A percentile compares a stretch with the other conserved stretches of the same genome.
These are phyloP conservation scores for Microctonus brassicae DNA, from an alignment of 2,888 invertebrate species.

Conservation along the genomic window DNA sequence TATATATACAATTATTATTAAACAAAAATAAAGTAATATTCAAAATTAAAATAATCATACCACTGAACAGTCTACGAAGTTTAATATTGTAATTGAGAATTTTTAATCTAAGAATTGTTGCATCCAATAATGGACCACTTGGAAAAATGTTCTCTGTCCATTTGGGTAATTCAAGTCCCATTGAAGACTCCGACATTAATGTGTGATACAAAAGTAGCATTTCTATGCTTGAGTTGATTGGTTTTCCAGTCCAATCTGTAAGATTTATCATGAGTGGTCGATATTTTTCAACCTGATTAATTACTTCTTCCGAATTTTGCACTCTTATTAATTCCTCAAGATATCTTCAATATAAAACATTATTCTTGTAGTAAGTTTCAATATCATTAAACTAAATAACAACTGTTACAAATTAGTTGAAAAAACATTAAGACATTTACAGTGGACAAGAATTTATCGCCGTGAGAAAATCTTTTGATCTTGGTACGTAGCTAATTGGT, in stretches of 20 bases:
- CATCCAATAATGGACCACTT: conserved; percentile 72
- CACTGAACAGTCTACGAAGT: conserved; percentile 72
- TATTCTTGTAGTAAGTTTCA: neutral
- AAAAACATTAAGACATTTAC: conserved; percentile 43
- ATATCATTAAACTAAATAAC: too few relatives aligned
- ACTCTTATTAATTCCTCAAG: conserved; percentile 48
- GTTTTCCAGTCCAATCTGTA: conserved; percentile 50
- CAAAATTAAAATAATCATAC: conserved; percentile 52
- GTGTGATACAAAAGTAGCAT: conserved; percentile 55
- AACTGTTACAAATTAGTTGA: too few relatives aligned
- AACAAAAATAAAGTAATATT: neutral
- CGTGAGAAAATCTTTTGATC: conserved; percentile 48
- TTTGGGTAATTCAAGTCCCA: conserved; percentile 72
- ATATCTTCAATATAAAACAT: conserved; percentile 46
- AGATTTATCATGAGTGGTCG: conserved; percentile 47
- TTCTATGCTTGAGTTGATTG: conserved; percentile 42
- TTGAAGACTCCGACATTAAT: conserved; percentile 69
- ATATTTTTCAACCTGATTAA: conserved; percentile 39
- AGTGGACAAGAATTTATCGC: conserved; percentile 50
- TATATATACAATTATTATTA: too few relatives aligned
- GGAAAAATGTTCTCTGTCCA: conserved; percentile 72
- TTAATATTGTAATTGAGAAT: conserved; percentile 72
- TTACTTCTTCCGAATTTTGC: conserved; percentile 38
- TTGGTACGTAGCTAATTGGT: conserved; percentile 39
- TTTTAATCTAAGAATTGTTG: conserved; percentile 72